Percentiles rank a stretch among this genome's conserved stretches.
These are phyloP conservation scores for Alexandromys fortis DNA, from an alignment of 2,113 vertebrate species.

Conservation along the genomic window DNA sequence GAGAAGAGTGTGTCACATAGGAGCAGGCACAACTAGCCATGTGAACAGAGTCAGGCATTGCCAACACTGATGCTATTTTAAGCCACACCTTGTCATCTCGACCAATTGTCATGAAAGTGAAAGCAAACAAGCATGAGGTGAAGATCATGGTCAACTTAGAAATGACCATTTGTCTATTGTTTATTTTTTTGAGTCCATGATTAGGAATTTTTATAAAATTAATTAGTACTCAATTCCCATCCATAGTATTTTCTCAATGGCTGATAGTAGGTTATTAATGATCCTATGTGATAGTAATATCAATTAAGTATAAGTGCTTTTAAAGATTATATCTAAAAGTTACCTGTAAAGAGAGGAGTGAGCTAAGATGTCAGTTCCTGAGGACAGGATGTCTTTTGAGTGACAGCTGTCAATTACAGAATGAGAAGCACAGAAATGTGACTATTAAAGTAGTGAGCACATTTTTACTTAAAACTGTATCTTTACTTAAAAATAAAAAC, in stretches of 20 bases:
- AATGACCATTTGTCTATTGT: background rate
- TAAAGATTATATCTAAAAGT: background rate
- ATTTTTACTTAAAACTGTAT: background rate
- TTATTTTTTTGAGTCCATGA: background rate
- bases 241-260: background rate
- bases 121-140: background rate
- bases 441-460: background rate
- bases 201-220: constrained; percentile 45
- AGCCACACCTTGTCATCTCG: background rate
- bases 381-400: background rate
- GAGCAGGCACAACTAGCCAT: background rate
- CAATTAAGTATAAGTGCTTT: background rate
- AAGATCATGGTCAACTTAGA: background rate
- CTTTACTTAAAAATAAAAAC: background rate
- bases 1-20: background rate
- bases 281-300: constrained; percentile 3
- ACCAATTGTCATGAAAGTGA: background rate
- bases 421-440: background rate
- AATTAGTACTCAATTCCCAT: background rate
- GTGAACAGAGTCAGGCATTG: background rate
- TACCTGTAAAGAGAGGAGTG: background rate
- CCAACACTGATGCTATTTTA: background rate
- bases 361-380: background rate
- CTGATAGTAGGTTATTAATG: background rate
- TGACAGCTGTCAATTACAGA: background rate